phyloP scores from a whole-genome alignment of 2,797 vertebrate species.

The Liasis olivaceus region DNA sequence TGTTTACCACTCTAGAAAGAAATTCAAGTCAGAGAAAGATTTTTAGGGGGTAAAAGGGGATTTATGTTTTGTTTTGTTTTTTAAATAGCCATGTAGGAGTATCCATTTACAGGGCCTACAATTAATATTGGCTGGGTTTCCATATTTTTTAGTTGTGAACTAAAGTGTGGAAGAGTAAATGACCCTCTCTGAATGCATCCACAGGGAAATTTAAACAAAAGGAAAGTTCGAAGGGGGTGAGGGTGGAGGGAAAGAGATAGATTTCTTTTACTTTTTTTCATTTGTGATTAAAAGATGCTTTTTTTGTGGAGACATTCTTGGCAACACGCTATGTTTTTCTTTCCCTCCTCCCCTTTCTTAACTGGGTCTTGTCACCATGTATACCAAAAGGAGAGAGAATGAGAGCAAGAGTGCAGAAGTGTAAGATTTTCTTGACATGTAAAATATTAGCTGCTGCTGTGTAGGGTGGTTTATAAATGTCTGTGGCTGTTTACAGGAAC shows the following conservation, averaged over 20 bases:
- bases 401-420: not conserved
- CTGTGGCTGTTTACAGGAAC: conserved; percentile 28
- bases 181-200: conserved; percentile 24
- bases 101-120: conserved; percentile 26
- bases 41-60: conserved; percentile 36
- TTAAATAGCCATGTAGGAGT: not conserved
- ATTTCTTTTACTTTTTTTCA: not conserved
- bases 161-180: conserved; percentile 29
- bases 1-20: conserved; percentile 33
- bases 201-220: conserved; percentile 30
- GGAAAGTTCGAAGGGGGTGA: not conserved
- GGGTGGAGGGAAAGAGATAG: not conserved
- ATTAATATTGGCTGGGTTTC: conserved; percentile 29
- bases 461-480: conserved; percentile 33
- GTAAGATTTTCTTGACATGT: conserved; percentile 23
- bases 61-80: not conserved
- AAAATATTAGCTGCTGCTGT: conserved; percentile 38
- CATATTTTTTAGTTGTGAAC: conserved; percentile 13
- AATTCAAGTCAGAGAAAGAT: conserved; percentile 35
- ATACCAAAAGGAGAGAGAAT: not conserved
- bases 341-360: conserved; percentile 18
- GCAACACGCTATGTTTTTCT: conserved; percentile 14
- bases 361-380: conserved; percentile 25
- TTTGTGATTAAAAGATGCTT: conserved; percentile 35
- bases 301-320: conserved; percentile 36